These are phyloP conservation scores for Catharus bicknelli DNA, from an alignment of 2,113 vertebrate species.

Conservation along the genomic window DNA sequence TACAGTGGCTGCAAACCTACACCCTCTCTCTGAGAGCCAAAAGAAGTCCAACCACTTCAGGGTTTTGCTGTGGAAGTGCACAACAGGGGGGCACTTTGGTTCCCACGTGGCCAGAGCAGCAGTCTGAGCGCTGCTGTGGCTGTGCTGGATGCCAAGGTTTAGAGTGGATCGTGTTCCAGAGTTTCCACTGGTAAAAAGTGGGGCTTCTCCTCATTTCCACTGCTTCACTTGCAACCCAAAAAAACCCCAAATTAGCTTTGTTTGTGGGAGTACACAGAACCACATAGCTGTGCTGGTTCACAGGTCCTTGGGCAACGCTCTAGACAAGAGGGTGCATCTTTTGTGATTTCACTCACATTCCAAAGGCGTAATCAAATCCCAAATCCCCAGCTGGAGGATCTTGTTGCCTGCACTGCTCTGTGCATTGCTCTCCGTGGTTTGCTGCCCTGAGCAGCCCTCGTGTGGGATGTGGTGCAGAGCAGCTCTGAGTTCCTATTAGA, in stretches of 20 bases:
- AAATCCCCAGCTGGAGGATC: neutral
- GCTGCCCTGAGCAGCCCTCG: neutral
- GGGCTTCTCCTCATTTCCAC: rapidly evolving
- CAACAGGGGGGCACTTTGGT: neutral
- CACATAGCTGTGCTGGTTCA: neutral
- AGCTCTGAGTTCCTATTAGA: neutral
- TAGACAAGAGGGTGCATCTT: neutral
- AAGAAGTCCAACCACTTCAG: neutral
- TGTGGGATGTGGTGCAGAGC: rapidly evolving
- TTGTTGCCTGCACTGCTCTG: neutral
- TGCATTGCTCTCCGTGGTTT: rapidly evolving
- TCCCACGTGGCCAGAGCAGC: rapidly evolving
- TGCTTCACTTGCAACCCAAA: neutral
- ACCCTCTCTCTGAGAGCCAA: no score
- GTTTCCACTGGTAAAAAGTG: neutral
- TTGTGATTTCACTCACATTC: neutral
- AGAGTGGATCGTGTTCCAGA: rapidly evolving
- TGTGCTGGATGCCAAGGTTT: neutral
- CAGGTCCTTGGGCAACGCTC: neutral
- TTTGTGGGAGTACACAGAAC: neutral
- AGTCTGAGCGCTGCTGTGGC: neutral
- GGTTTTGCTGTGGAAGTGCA: neutral
- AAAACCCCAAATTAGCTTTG: neutral
- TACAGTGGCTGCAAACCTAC: neutral
- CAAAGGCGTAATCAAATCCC: rapidly evolving